Evolutionary conservation across 2,113 vertebrate genomes (phyloP).

Genomic region (Chaetura pelagica): DNA sequence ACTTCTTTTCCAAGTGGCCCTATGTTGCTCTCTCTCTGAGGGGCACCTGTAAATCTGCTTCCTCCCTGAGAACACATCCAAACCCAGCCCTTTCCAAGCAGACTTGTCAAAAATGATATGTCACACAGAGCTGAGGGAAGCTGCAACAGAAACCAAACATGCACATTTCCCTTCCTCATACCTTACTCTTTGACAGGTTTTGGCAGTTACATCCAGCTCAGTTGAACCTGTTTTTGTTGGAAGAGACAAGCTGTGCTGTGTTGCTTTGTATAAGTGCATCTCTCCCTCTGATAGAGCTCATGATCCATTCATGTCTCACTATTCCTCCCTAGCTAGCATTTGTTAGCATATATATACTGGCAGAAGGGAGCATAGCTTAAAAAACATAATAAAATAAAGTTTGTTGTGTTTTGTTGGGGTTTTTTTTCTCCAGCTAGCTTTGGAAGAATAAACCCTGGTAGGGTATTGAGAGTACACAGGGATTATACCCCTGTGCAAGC

Average conservation of each 20-base stretch:
- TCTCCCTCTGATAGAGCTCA: not conserved
- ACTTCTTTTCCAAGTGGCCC: not conserved
- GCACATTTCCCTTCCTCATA: not conserved
- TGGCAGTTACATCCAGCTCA: not conserved
- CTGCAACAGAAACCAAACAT: not conserved
- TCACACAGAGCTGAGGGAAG: not conserved
- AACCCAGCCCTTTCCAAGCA: not conserved
- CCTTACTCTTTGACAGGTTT: not conserved
- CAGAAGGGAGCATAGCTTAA: not conserved
- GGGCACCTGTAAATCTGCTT: not conserved
- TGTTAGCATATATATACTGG: not conserved
- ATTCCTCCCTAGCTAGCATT: not conserved
- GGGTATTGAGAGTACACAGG: not conserved
- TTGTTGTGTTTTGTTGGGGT: not conserved
- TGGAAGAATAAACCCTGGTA: not conserved
- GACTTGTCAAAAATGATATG: not conserved
- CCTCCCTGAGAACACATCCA: not conserved
- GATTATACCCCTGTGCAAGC: not conserved
- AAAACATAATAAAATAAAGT: fast-evolving
- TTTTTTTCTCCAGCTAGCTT: not conserved
- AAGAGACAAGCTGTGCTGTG: not conserved
- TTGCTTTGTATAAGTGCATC: not conserved
- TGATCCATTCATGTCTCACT: not conserved
- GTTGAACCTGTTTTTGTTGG: not conserved
- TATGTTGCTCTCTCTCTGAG: not conserved